Conservation (phyloP, 2,797 vertebrate species). For the Scleropages formosus region DNA sequence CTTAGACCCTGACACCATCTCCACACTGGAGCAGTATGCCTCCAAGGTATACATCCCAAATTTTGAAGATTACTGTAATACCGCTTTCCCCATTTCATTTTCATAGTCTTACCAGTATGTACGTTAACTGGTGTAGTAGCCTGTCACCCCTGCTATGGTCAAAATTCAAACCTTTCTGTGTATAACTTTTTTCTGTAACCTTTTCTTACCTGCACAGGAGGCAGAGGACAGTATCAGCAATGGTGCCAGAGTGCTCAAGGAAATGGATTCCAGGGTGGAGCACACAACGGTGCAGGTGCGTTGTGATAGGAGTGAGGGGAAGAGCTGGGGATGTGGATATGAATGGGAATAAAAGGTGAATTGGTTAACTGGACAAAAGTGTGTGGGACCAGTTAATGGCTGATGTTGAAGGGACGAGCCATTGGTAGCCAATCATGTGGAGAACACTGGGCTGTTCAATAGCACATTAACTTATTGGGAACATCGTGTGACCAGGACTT, state of each 20-base stretch:
- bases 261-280: slow-evolving; percentile 21
- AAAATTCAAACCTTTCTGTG: no score
- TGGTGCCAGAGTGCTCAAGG: slow-evolving; percentile 31
- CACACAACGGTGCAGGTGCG: slow-evolving; percentile 44
- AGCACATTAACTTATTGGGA: not conserved
- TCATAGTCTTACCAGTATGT: not conserved
- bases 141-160: not conserved
- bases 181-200: not conserved
- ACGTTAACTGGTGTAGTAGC: not conserved
- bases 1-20: slow-evolving; percentile 55
- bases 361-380: no score
- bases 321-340: not conserved
- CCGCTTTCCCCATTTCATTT: no score
- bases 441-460: no score
- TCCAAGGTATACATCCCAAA: slow-evolving; percentile 59
- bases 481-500: not conserved
- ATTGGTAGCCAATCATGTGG: not conserved
- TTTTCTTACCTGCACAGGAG: slow-evolving; percentile 25
- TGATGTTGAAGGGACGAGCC: not conserved
- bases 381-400: no score
- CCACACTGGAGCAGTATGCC: slow-evolving; percentile 59
- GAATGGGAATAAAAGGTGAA: no score
- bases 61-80: not conserved
- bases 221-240: slow-evolving; percentile 42
- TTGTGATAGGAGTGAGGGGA: not conserved